Evolutionary conservation across 2,888 invertebrate genomes (phyloP).

Genomic region (Dichetophora obliterata): DNA sequence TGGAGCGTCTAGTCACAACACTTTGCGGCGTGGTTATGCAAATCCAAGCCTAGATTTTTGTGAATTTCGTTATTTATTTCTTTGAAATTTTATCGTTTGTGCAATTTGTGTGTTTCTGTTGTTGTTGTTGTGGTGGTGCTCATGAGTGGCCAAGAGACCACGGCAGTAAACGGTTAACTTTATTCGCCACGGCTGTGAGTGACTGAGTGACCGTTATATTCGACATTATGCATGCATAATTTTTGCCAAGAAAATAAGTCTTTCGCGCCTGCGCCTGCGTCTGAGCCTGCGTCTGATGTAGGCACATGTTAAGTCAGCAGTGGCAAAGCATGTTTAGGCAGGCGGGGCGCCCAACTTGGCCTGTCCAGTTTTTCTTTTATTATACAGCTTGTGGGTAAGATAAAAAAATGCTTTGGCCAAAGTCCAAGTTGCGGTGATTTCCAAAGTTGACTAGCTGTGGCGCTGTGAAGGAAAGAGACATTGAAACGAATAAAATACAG

Average conservation of each 20-base stretch:
- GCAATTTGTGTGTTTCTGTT: background rate
- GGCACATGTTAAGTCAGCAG: background rate
- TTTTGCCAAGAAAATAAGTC: constrained; percentile 10
- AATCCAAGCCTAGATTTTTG: constrained; percentile 35
- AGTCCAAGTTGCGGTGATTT: background rate
- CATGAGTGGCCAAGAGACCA: background rate
- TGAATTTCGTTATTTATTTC: constrained; percentile 9
- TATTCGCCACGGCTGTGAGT: constrained; percentile 19
- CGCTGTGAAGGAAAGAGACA: too few relatives aligned
- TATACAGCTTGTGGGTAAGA: background rate
- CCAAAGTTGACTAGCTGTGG: background rate
- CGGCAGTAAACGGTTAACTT: constrained; percentile 29
- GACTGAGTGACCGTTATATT: constrained; percentile 38
- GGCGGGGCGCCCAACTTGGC: background rate
- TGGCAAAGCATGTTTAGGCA: background rate
- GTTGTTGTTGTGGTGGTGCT: constrained; percentile 3
- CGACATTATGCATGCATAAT: constrained; percentile 35
- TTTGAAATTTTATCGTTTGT: constrained; percentile 7
- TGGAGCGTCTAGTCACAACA: background rate
- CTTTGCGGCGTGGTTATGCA: constrained; percentile 28
- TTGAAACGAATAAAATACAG: background rate
- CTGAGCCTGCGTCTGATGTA: constrained; percentile 3
- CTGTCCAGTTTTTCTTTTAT: background rate
- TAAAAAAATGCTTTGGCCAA: background rate
- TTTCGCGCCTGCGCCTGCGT: background rate